Evolutionary conservation across 2,797 vertebrate species (phyloP).

Genomic region (Orestias chungarensis): DNA sequence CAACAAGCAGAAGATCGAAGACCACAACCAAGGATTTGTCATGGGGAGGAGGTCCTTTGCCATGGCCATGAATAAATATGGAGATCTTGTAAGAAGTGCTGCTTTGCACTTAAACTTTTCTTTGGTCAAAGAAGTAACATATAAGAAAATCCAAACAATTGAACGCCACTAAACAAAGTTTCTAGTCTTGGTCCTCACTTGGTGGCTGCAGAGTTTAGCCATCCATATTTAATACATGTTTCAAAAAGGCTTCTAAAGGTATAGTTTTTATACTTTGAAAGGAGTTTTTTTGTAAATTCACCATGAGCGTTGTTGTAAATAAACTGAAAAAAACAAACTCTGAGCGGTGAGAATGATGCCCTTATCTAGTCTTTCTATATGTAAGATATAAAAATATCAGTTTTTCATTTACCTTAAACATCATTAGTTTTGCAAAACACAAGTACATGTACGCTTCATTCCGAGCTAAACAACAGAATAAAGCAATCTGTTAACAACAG

Average conservation of each 20-base stretch:
- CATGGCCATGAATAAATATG: constrained; percentile 84
- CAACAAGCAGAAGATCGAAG: constrained; percentile 72
- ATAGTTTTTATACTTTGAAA: too few species aligned
- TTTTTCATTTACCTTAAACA: not conserved
- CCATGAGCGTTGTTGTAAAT: too few species aligned
- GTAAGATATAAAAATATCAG: not conserved
- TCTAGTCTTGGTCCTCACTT: not conserved
- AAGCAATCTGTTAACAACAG: not conserved
- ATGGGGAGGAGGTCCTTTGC: constrained; percentile 69
- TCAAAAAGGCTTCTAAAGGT: too few species aligned
- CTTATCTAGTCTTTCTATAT: too few species aligned
- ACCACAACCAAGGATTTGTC: constrained; percentile 71
- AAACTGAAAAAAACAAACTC: too few species aligned
- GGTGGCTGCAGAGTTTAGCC: too few species aligned
- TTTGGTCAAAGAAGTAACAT: not conserved
- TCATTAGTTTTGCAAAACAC: not conserved
- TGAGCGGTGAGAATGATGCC: too few species aligned
- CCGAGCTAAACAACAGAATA: not conserved
- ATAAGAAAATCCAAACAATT: not conserved
- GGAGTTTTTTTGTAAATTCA: too few species aligned
- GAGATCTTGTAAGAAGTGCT: constrained; percentile 74
- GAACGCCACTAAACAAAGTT: not conserved
- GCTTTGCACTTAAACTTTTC: not conserved
- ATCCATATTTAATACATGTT: too few species aligned
- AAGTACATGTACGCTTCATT: not conserved